Evolutionary conservation across 2,113 vertebrate genomes (phyloP).

Genomic region (Albula goreensis): DNA sequence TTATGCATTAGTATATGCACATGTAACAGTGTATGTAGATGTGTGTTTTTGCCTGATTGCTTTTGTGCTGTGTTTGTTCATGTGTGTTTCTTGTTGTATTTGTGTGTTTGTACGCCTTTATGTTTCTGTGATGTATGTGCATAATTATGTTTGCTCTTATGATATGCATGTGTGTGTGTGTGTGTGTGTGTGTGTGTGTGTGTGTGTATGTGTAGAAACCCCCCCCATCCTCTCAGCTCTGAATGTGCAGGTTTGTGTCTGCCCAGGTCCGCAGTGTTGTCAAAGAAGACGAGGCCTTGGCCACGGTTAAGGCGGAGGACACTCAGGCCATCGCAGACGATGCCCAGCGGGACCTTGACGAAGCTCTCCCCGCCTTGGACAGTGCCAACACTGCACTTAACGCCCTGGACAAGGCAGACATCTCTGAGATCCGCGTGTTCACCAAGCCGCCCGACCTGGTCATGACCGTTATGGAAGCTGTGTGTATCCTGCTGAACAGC

Average conservation of each 20-base stretch:
- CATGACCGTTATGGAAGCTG: slow-evolving; percentile 83
- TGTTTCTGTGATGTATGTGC: neutral
- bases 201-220: neutral
- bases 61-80: slow-evolving; percentile 14
- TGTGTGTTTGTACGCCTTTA: neutral
- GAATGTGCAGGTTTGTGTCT: neutral
- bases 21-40: too few species aligned
- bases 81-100: neutral
- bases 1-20: too few species aligned
- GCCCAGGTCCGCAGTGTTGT: slow-evolving; percentile 73
- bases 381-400: slow-evolving; percentile 76
- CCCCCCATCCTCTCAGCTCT: too few species aligned
- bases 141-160: neutral
- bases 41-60: too few species aligned
- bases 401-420: slow-evolving; percentile 82
- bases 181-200: neutral
- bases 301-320: slow-evolving; percentile 79
- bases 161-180: too few species aligned
- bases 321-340: slow-evolving; percentile 82
- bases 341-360: slow-evolving; percentile 78
- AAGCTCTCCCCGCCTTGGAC: slow-evolving; percentile 78
- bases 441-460: slow-evolving; percentile 80
- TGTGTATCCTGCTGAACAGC: slow-evolving; percentile 77
- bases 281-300: slow-evolving; percentile 75
- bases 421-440: slow-evolving; percentile 84